Evolutionary conservation across 2,113 vertebrate species (phyloP).

Genomic region (Clarias magur): DNA sequence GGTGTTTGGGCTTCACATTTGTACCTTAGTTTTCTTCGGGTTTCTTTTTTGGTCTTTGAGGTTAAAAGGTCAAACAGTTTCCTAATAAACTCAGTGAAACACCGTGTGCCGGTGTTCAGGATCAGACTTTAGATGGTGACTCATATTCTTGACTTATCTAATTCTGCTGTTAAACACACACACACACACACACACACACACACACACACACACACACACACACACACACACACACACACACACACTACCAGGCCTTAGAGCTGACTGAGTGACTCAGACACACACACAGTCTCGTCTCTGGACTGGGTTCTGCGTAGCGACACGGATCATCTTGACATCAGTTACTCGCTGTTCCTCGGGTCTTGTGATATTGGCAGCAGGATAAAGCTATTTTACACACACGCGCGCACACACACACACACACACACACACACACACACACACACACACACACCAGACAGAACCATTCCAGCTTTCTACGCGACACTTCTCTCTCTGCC

Average conservation of each 20-base stretch:
- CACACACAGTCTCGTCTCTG: background rate
- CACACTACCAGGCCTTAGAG: background rate
- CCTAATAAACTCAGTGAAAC: background rate
- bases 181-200: background rate
- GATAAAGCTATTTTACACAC: background rate
- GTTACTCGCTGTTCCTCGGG: background rate
- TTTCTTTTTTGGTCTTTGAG: background rate
- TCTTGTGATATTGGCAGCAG: background rate
- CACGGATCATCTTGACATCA: background rate
- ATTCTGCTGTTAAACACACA: background rate
- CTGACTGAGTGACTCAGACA: background rate
- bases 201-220: background rate
- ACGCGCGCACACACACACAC: background rate
- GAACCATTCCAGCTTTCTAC: background rate
- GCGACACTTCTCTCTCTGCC: background rate
- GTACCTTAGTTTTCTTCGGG: background rate
- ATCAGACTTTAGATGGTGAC: conserved; percentile 16
- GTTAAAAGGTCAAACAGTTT: conserved; percentile 15
- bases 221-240: background rate
- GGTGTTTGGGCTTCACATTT: background rate
- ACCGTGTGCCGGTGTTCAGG: background rate
- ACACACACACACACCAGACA: background rate
- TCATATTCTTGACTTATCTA: background rate
- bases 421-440: background rate
- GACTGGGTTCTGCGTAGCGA: background rate